phyloP scores from a whole-genome alignment of 1,140 invertebrate species.

The Polypedilum pembai region DNA sequence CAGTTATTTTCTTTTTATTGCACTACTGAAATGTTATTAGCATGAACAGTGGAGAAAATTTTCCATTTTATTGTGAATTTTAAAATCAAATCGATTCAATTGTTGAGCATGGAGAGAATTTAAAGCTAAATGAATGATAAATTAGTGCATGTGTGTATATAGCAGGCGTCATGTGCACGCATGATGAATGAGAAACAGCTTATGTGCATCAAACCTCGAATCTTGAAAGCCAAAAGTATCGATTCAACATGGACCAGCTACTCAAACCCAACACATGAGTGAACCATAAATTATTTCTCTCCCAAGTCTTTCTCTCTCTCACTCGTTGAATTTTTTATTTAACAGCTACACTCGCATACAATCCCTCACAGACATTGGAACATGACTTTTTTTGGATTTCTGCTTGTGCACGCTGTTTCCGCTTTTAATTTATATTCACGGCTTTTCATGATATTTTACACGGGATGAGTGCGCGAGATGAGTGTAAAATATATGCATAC shows the following conservation, averaged over 20 bases:
- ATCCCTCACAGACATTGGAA: no score
- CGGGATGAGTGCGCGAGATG: not conserved
- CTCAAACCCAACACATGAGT: not conserved
- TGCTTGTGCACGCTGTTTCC: not conserved
- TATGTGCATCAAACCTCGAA: no score
- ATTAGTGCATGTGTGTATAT: not conserved
- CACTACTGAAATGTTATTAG: no score
- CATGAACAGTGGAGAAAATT: no score
- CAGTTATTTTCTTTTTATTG: no score
- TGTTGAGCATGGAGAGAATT: no score
- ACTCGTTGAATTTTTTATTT: conserved; percentile 13
- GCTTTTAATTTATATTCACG: conserved; percentile 19
- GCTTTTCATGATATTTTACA: not conserved
- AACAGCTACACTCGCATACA: not conserved
- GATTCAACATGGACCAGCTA: not conserved
- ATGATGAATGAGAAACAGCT: not conserved
- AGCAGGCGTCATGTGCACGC: not conserved
- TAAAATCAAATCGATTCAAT: no score
- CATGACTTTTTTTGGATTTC: not conserved
- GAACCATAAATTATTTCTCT: not conserved
- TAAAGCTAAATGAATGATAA: no score
- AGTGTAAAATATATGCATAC: not conserved
- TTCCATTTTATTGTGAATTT: no score
- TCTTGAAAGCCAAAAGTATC: not conserved
- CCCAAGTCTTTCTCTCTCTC: not conserved